Conservation (phyloP, 2,888 invertebrate genomes). For the Neocrepidodera transversa region DNA sequence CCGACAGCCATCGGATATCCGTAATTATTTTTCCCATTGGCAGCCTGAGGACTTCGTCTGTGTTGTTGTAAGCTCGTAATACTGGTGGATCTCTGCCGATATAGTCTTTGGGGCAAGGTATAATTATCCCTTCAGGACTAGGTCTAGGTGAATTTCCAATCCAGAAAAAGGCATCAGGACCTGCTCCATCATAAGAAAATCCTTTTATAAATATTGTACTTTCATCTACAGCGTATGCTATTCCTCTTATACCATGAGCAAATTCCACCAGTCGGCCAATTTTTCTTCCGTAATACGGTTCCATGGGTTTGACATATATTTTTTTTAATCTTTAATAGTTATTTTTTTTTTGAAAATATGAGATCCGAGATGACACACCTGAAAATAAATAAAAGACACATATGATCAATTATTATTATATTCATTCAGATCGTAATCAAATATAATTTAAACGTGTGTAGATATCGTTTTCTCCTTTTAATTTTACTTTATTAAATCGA, state of each 20-base stretch:
- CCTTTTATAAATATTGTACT: constrained; percentile 85
- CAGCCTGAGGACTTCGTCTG: constrained; percentile 82
- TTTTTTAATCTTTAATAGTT: too few species aligned
- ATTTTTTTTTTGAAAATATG: too few species aligned
- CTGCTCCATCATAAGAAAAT: constrained; percentile 88
- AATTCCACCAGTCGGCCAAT: constrained; percentile 78
- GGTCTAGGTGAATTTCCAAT: constrained; percentile 83
- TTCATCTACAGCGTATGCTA: constrained; percentile 88
- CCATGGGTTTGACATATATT: constrained; percentile 56
- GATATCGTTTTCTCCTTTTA: too few species aligned
- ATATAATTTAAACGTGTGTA: too few species aligned
- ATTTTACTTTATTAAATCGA: too few species aligned
- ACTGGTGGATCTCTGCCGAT: constrained; percentile 81
- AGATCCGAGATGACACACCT: too few species aligned
- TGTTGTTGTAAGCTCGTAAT: constrained; percentile 75
- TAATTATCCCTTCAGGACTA: constrained; percentile 81
- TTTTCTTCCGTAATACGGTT: constrained; percentile 79
- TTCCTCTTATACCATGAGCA: constrained; percentile 82
- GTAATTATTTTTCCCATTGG: constrained; percentile 84
- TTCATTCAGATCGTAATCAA: too few species aligned
- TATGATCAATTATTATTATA: too few species aligned
- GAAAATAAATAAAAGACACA: too few species aligned
- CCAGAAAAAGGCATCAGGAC: constrained; percentile 91
- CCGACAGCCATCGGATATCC: constrained; percentile 90
- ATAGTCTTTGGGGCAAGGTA: constrained; percentile 87